Percentiles rank a stretch among this genome's conserved stretches.
Evolutionary conservation across 2,797 vertebrate genomes (phyloP).

Genomic region (Lepidocolaptes lacrymiger): DNA sequence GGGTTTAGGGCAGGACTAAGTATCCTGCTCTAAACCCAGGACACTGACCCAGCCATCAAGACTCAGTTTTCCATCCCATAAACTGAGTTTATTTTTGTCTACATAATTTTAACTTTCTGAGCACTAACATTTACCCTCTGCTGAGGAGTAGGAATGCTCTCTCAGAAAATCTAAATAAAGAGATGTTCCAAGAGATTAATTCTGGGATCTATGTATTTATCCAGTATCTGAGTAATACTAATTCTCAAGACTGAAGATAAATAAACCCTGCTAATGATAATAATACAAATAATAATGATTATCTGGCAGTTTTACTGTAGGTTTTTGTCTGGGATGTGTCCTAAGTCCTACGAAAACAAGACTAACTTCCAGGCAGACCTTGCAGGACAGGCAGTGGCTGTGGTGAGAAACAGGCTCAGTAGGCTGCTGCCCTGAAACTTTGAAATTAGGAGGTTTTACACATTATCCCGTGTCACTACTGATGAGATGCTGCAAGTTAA

Average conservation of each 20-base stretch:
- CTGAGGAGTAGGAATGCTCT: neutral
- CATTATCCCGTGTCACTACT: neutral
- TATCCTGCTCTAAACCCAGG: neutral
- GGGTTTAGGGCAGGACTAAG: neutral
- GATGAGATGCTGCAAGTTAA: neutral
- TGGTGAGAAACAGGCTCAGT: neutral
- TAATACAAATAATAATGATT: constrained; percentile 33
- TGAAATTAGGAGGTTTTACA: neutral
- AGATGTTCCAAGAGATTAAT: constrained; percentile 14
- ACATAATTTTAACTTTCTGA: constrained; percentile 42
- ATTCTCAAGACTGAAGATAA: constrained; percentile 19
- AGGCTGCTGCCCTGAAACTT: neutral
- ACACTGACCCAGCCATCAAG: neutral
- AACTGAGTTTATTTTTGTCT: constrained; percentile 50
- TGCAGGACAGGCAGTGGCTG: neutral
- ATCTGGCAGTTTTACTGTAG: neutral
- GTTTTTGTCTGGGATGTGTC: neutral
- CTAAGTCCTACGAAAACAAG: neutral
- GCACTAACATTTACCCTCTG: constrained; percentile 33
- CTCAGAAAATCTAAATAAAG: constrained; percentile 49
- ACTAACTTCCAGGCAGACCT: neutral
- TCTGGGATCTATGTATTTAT: constrained; percentile 16
- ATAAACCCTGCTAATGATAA: constrained; percentile 10
- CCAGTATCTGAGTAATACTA: neutral
- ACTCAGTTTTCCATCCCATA: neutral